phyloP scores from a whole-genome alignment of 2,113 vertebrate genomes.

The Erinaceus europaeus region DNA sequence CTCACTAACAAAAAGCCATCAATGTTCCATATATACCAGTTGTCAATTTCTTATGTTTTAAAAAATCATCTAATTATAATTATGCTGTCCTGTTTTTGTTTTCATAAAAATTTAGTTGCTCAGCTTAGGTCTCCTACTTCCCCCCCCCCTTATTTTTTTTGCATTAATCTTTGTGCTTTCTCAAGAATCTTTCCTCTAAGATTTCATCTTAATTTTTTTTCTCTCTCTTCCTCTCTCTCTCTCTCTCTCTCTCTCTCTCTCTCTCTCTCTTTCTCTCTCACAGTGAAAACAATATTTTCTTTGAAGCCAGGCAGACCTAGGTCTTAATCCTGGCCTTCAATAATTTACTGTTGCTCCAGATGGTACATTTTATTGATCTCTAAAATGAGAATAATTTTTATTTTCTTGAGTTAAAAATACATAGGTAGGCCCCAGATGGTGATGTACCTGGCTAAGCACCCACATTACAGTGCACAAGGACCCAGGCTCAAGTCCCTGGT shows the following conservation, averaged over 20 bases:
- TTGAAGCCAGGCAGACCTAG: not conserved
- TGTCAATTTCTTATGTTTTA: not conserved
- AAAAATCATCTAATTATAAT: not conserved
- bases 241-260: too few relatives aligned
- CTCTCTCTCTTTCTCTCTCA: too few relatives aligned
- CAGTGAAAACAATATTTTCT: not conserved
- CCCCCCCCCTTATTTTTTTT: too few relatives aligned
- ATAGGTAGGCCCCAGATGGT: too few relatives aligned
- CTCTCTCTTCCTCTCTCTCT: too few relatives aligned
- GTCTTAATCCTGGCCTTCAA: constrained; percentile 10
- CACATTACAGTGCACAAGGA: too few relatives aligned
- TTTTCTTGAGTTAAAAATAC: too few relatives aligned
- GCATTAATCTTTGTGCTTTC: not conserved
- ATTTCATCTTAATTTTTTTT: too few relatives aligned
- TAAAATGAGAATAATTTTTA: not conserved
- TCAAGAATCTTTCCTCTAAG: not conserved
- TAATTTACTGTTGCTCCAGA: not conserved
- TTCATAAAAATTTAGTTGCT: not conserved
- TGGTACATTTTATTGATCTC: not conserved
- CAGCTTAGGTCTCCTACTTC: not conserved
- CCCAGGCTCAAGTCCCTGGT: too few relatives aligned
- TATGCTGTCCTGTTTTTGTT: not conserved
- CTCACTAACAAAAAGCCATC: not conserved
- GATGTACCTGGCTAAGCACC: too few relatives aligned
- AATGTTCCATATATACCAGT: not conserved